These are phyloP conservation scores for Minunthozetes semirufus DNA, from an alignment of 2,888 invertebrate species.

Conservation along the genomic window DNA sequence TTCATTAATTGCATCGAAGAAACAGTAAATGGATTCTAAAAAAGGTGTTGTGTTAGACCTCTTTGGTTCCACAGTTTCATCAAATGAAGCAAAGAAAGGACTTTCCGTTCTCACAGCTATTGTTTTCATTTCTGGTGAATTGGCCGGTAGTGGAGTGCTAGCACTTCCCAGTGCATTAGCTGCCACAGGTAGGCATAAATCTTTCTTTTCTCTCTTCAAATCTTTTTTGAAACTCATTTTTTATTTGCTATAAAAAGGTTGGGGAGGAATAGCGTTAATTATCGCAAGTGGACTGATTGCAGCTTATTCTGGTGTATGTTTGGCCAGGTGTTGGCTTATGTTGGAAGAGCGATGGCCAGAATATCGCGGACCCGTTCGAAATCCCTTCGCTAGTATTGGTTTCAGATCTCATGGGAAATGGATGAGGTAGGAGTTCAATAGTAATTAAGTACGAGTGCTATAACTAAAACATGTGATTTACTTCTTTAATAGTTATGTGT, in stretches of 20 bases:
- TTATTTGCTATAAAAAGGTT: slow-evolving; percentile 54
- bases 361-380: slow-evolving; percentile 56
- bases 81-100: slow-evolving; percentile 44
- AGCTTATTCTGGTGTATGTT: slow-evolving; percentile 69
- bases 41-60: no score
- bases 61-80: no score
- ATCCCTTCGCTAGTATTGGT: slow-evolving; percentile 75
- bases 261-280: slow-evolving; percentile 60
- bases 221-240: no score
- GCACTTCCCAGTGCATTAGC: slow-evolving; percentile 61
- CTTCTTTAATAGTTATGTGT: slow-evolving; percentile 50
- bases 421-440: slow-evolving; percentile 42
- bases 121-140: slow-evolving; percentile 61
- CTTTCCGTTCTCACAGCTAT: slow-evolving; percentile 54
- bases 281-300: slow-evolving; percentile 57
- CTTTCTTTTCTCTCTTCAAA: no score
- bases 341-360: slow-evolving; percentile 62
- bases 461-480: no score
- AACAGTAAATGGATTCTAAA: no score
- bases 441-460: no score
- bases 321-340: slow-evolving; percentile 73
- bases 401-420: slow-evolving; percentile 64
- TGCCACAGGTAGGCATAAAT: slow-evolving; percentile 63
- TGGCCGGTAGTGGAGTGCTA: slow-evolving; percentile 64
- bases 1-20: no score